Base-by-base conservation (phyloP, 2,888 invertebrate genomes). In the Epinotia bilunana region DNA sequence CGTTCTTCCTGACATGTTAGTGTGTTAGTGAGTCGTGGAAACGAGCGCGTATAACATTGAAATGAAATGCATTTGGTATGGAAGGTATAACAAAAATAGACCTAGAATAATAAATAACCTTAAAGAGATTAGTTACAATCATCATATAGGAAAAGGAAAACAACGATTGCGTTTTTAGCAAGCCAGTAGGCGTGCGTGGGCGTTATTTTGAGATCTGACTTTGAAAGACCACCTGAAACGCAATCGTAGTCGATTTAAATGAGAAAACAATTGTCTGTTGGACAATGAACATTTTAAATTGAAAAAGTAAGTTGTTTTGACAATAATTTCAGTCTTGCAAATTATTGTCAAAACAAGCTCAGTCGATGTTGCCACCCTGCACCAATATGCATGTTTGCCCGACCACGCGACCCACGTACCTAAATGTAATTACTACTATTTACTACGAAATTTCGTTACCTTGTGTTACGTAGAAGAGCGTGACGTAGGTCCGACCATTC, bases 401-500 rank as follows among this genome's bases (percentile, higher is more conserved):
- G 23, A 53, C 62, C 55, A 57, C 12, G 53, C 61, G 20, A 68
- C 61, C 18, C 39, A 55, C 18, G 39, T 64, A n/a, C n/a, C n/a
- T n/a, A 65, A 70, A 63, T 28, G 28, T 61, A 43, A 70, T n/a
- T 58, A 53, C 39, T 49, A 53, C 9, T 65, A 65, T 63, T 69
- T 70, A 65, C 71, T 71, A 75, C 67, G 23, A 74, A 74, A 74
- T 71, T 58, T 64, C 65, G 28, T 57, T 60, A 28, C 74, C 65
- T 75, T 75, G 63, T 64, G 60, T 83, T 86, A 83, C 83, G 81
- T 84, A 83, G 83, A 83, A 77, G 78, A 78, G 75, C 80, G 80
- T 85, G 83, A 83, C 83, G 82, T 79, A 80, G 28, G 53, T 53
- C 9, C 71, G 20, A 63, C 43, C 81, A 79, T 80, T 80, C 74